Base-by-base conservation (phyloP, 2,888 invertebrate genomes). In the Plebejus melissa region DNA sequence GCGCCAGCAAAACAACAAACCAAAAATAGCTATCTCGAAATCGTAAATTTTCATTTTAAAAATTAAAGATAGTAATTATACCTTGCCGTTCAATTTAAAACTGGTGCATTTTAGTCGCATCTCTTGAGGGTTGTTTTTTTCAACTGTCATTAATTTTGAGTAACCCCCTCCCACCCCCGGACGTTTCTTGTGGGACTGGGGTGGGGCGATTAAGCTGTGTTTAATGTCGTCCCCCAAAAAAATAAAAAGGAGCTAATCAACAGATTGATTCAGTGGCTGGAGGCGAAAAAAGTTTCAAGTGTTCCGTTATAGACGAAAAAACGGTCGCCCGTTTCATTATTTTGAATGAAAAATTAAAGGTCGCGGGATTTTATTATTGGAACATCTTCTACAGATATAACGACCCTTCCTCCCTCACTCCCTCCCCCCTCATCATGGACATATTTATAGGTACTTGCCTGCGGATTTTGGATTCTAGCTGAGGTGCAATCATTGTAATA, bases 161-260 rank as follows among this genome's bases (percentile, higher is more conserved):
- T 86, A 88, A 85, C 84, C 82, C 82, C 83, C 80, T 79, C 79
- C 79, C 78, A 77, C 74, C 74, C 78, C 81, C 81, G 78, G 80
- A 80, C 79, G 75, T 75, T 80, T 83, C 85, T 85, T 85, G 77
- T 82, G 89, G 89, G 89, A 88, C 84, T 80, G 80, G 79, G 79
- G 82, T 83, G 87, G 88, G 86, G 88, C 88, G 88, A 90, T 92
- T 92, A 92, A 91, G 88, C 89, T 86, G 87, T 88, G 86, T 89
- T 93, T 93, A 92, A 91, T 90, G 91, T 91, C 90, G 83, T 54
- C 89, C 87, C 90, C 89, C 85, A 72, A 81, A 88, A 85, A 86
- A 87, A 88, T 80, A 82, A 89, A 91, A 91, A 89, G 87, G 84
- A 86, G 87, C 92, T 89, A 92, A 92, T 92, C 92, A 92, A 90